Conservation (phyloP, 2,113 vertebrate species). For the Syngnathus typhle region DNA sequence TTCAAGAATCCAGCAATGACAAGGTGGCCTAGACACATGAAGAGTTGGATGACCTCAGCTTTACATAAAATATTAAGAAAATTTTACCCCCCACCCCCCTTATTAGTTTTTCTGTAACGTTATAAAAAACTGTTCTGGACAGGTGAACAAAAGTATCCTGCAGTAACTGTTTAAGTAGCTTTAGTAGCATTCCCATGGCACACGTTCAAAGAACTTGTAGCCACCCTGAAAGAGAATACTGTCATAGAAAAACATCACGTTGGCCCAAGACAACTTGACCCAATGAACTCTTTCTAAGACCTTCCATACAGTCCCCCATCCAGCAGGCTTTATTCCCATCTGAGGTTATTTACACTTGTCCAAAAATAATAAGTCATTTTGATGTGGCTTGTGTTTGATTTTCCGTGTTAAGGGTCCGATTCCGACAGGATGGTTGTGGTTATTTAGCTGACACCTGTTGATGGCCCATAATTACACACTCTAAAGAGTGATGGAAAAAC, state of each 20-base stretch:
- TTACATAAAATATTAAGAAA: too few relatives aligned
- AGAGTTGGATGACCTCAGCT: too few relatives aligned
- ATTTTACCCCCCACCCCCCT: too few relatives aligned
- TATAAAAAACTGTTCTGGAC: neutral
- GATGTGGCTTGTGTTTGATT: conserved; percentile 33
- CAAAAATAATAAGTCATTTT: conserved; percentile 13
- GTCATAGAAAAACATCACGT: neutral
- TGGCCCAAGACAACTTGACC: neutral
- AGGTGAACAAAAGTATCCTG: neutral
- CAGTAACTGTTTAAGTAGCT: neutral
- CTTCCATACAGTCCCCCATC: neutral
- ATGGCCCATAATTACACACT: conserved; percentile 42
- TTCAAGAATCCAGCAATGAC: too few relatives aligned
- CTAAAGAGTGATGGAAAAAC: conserved; percentile 28
- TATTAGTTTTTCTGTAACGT: neutral
- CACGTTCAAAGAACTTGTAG: neutral
- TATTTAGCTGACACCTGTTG: conserved; percentile 44
- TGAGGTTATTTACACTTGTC: conserved; percentile 13
- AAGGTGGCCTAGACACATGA: too few relatives aligned
- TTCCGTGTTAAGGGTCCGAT: conserved; percentile 18
- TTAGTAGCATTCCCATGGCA: neutral
- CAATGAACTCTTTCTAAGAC: conserved; percentile 3
- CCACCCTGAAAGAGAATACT: neutral
- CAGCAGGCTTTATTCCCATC: conserved; percentile 2
- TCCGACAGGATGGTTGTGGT: conserved; percentile 21